These are phyloP conservation scores for Pterocles orientalis DNA, from an alignment of 2,113 vertebrate species.

Conservation along the genomic window DNA sequence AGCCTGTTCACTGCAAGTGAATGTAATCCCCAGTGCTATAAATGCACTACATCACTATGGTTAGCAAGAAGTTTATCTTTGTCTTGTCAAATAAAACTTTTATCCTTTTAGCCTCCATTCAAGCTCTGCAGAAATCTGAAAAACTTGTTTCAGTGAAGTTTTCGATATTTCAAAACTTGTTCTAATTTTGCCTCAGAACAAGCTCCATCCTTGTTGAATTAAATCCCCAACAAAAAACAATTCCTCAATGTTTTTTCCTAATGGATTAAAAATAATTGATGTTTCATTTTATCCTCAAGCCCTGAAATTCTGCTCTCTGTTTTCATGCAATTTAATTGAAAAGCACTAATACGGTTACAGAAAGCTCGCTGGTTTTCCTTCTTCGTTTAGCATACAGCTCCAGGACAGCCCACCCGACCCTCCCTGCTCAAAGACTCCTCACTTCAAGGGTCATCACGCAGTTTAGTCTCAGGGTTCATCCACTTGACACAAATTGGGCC, in stretches of 20 bases:
- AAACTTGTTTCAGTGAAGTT: background rate
- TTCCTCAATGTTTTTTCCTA: background rate
- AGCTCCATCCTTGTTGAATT: background rate
- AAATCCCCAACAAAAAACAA: background rate
- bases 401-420: background rate
- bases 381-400: fast-evolving
- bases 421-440: background rate
- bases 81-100: background rate
- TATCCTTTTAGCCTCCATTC: background rate
- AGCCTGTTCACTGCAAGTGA: background rate
- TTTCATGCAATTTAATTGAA: background rate
- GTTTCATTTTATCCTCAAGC: background rate
- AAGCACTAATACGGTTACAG: background rate
- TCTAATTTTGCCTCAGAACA: background rate
- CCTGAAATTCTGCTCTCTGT: background rate
- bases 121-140: background rate
- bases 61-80: background rate
- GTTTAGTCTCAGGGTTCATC: background rate
- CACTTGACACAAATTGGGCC: background rate
- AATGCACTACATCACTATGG: background rate
- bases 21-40: too few relatives aligned
- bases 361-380: background rate
- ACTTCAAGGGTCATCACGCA: background rate
- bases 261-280: background rate
- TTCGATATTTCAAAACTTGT: background rate